phyloP scores from a whole-genome alignment of 1,140 invertebrate genomes.

The Drosophila rhopaloa region DNA sequence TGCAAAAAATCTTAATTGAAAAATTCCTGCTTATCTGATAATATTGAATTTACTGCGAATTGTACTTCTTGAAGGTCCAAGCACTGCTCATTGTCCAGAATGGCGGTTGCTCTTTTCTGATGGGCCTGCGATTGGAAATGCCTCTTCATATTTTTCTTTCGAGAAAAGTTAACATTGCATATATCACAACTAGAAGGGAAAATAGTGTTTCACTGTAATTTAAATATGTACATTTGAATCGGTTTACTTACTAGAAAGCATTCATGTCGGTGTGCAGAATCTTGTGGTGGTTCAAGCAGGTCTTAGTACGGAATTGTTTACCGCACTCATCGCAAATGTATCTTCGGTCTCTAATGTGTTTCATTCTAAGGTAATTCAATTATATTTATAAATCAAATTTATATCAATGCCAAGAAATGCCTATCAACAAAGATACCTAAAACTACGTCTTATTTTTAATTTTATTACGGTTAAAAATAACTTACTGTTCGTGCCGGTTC shows the following conservation, averaged over 20 bases:
- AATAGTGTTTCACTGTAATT: not conserved
- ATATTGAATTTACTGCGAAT: no score
- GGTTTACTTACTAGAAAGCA: constrained; percentile 24
- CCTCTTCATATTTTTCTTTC: constrained; percentile 12
- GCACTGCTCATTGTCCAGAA: not conserved
- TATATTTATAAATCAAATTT: not conserved
- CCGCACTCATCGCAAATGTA: constrained; percentile 35
- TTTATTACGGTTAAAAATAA: no score
- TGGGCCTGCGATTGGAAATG: constrained; percentile 28
- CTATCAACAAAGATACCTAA: no score
- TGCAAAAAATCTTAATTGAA: not conserved
- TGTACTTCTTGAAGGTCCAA: not conserved
- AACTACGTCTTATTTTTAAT: no score
- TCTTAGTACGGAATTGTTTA: constrained; percentile 20
- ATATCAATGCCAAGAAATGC: no score
- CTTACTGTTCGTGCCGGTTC: constrained; percentile 37
- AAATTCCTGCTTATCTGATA: not conserved
- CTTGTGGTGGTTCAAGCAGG: constrained; percentile 38
- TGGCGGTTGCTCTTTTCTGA: constrained; percentile 3
- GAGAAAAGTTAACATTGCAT: constrained; percentile 26
- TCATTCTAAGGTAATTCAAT: not conserved
- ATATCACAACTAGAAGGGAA: constrained; percentile 32
- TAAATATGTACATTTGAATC: not conserved
- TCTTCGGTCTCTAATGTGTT: constrained; percentile 14
- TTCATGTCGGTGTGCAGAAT: constrained; percentile 27